Evolutionary conservation across 2,113 vertebrate genomes (phyloP).

Genomic region (Butorides virescens): DNA sequence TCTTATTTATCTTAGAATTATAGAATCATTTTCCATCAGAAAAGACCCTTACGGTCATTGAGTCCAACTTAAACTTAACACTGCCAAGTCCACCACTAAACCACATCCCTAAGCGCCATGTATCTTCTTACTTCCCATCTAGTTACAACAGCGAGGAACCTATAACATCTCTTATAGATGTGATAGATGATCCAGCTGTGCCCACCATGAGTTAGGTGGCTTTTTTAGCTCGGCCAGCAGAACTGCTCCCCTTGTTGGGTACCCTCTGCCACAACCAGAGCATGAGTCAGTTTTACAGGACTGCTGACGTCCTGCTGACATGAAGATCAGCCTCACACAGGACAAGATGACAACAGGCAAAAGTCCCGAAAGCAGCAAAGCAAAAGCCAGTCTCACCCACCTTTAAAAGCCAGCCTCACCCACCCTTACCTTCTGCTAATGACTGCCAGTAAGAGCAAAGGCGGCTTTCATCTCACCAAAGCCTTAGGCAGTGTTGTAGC

Average conservation of each 20-base stretch:
- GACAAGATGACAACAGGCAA: not conserved
- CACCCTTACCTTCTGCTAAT: not conserved
- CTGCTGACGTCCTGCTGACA: not conserved
- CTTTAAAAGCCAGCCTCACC: not conserved
- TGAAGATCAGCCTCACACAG: fast-evolving
- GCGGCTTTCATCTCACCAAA: not conserved
- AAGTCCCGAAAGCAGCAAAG: not conserved
- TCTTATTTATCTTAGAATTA: not conserved
- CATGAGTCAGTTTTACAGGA: no score
- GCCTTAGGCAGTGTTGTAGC: not conserved
- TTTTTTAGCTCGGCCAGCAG: not conserved
- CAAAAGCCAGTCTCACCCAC: not conserved
- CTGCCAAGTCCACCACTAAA: not conserved
- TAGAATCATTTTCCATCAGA: not conserved
- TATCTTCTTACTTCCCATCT: not conserved
- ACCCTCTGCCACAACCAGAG: not conserved
- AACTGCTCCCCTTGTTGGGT: not conserved
- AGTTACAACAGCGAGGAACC: not conserved
- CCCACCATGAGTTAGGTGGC: not conserved
- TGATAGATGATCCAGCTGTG: fast-evolving
- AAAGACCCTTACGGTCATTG: not conserved
- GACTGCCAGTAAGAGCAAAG: not conserved
- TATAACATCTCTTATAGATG: not conserved
- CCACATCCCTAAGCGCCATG: fast-evolving
- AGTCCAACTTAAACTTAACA: not conserved